Percentiles rank a stretch among this genome's conserved stretches.
These are phyloP conservation scores for Taeniopygia guttata DNA, from an alignment of 2,797 vertebrate species.

Conservation along the genomic window DNA sequence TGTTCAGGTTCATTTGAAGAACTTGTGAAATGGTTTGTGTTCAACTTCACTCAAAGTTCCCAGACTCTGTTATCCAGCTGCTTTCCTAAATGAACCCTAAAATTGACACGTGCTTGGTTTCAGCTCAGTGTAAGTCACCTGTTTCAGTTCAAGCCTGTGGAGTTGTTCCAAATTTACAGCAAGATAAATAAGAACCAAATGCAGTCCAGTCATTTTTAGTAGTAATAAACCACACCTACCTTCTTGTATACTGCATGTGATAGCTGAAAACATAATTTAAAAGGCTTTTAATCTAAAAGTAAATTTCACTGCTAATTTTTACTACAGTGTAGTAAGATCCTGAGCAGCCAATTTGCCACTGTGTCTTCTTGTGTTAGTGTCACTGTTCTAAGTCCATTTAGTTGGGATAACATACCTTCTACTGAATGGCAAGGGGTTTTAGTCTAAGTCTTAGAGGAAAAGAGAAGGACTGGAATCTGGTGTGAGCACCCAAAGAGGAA, in stretches of 20 bases:
- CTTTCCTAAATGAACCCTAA: not conserved
- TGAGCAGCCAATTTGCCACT: not conserved
- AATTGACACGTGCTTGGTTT: not conserved
- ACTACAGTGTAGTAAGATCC: not conserved
- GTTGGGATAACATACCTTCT: not conserved
- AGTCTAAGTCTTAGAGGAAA: not conserved
- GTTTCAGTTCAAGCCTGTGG: not conserved
- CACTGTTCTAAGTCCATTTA: not conserved
- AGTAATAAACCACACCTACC: not conserved
- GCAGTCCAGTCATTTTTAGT: not conserved
- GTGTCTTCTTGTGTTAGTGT: not conserved
- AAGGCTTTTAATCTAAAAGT: not conserved
- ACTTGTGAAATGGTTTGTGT: not conserved
- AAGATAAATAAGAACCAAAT: not conserved
- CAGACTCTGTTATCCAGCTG: not conserved
- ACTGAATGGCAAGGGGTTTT: not conserved
- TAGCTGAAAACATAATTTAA: not conserved
- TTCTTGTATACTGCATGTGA: not conserved
- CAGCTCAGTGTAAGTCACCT: conserved; percentile 6
- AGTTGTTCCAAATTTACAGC: not conserved
- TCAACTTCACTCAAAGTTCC: not conserved
- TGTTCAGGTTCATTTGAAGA: not conserved
- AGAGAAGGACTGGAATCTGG: not conserved
- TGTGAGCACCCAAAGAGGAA: not conserved
- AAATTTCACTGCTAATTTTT: not conserved